A percentile compares a stretch with the other conserved stretches of the same genome.
Evolutionary conservation across 2,797 vertebrate species (phyloP).

Genomic region (Nasua narica): DNA sequence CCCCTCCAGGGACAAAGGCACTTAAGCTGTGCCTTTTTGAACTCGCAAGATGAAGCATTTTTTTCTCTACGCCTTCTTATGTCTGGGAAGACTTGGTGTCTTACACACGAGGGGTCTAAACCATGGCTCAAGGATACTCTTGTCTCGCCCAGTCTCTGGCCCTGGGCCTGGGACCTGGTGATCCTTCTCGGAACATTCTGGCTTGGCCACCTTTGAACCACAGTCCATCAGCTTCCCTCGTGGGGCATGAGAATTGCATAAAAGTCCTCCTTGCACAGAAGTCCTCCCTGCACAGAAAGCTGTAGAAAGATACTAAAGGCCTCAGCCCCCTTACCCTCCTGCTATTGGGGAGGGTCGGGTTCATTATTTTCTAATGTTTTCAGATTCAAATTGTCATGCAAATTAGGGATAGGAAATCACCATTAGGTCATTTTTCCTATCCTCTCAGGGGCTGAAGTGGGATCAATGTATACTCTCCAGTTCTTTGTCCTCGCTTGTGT

Average conservation of each 20-base stretch:
- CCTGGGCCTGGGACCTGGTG: neutral
- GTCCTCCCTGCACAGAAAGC: neutral
- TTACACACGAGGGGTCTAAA: neutral
- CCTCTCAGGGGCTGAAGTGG: slow-evolving; percentile 12
- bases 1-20: neutral
- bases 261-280: no score
- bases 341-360: neutral
- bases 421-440: slow-evolving; percentile 57
- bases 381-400: slow-evolving; percentile 55
- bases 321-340: neutral
- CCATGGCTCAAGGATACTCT: neutral
- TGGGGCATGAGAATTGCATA: accelerated
- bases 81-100: neutral
- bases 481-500: slow-evolving; percentile 53
- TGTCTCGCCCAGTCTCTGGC: neutral
- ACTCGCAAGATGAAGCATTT: neutral
- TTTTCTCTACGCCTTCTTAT: neutral
- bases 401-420: slow-evolving; percentile 53
- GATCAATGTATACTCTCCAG: slow-evolving; percentile 2
- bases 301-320: neutral
- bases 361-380: slow-evolving; percentile 53
- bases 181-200: neutral
- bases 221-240: neutral
- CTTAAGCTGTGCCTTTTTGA: neutral
- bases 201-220: neutral